Conservation (phyloP, 2,113 vertebrate species). For the Romanogobio albipinnatus region DNA sequence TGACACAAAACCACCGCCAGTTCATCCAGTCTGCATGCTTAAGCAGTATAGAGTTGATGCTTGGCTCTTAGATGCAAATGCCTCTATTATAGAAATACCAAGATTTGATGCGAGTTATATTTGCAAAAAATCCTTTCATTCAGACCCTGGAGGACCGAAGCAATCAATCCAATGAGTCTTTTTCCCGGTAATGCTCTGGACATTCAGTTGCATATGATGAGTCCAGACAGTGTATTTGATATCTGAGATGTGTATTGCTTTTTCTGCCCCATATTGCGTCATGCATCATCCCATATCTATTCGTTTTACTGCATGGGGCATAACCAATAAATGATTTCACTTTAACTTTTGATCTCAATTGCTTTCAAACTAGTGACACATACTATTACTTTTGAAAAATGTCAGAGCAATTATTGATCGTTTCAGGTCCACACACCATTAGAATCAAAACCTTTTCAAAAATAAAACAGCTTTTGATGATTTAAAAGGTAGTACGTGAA, state of each 20-base stretch:
- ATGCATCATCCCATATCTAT: neutral
- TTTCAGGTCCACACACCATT: neutral
- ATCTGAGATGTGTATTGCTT: neutral
- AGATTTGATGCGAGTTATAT: neutral
- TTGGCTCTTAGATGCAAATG: neutral
- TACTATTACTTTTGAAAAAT: slow-evolving; percentile 6
- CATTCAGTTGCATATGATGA: neutral
- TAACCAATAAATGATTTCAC: neutral
- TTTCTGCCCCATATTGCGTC: neutral
- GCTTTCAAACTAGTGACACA: neutral
- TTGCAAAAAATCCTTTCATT: neutral
- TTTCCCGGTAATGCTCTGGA: neutral
- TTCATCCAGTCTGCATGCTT: neutral
- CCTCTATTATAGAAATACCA: neutral
- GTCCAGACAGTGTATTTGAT: neutral
- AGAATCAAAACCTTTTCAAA: neutral
- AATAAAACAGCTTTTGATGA: neutral
- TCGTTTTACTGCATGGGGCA: neutral
- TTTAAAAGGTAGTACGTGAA: neutral
- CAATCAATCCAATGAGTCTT: neutral
- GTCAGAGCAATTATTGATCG: slow-evolving; percentile 18
- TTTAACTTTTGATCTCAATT: neutral
- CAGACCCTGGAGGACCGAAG: neutral
- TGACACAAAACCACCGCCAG: neutral
- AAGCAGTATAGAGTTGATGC: neutral